A percentile compares a stretch with the other conserved stretches of the same genome.
Evolutionary conservation across 2,888 invertebrate genomes (phyloP).

Genomic region (Yponomeuta malinellus): DNA sequence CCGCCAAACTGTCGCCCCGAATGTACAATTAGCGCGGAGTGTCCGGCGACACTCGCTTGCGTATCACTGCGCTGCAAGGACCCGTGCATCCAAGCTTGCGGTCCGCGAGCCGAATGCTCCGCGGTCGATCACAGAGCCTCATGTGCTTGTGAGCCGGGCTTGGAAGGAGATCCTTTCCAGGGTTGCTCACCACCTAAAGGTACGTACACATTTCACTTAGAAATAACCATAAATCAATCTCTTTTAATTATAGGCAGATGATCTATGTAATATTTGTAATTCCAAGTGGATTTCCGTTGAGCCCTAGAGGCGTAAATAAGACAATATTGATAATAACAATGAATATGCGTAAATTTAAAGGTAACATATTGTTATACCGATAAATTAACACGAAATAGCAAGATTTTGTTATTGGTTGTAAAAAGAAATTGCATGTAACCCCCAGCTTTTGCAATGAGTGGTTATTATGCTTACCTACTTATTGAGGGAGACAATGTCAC

Average conservation of each 20-base stretch:
- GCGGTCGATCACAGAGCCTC: conserved; percentile 80
- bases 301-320: background rate
- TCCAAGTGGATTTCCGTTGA: background rate
- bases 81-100: conserved; percentile 82
- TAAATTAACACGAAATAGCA: conserved; percentile 46
- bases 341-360: background rate
- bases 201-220: conserved; percentile 30
- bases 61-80: conserved; percentile 78
- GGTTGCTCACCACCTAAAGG: conserved; percentile 65
- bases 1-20: conserved; percentile 82
- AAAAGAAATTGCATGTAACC: conserved; percentile 51
- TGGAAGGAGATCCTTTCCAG: conserved; percentile 79
- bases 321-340: background rate
- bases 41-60: conserved; percentile 79
- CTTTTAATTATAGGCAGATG: background rate
- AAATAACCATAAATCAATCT: background rate
- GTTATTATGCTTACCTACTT: conserved; percentile 67
- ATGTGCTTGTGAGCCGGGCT: conserved; percentile 77
- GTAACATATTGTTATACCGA: background rate
- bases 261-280: background rate
- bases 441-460: conserved; percentile 68
- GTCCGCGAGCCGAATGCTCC: conserved; percentile 72
- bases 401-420: conserved; percentile 16
- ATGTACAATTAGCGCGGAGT: conserved; percentile 81
- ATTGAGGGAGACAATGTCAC: conserved; percentile 47